phyloP scores from a whole-genome alignment of 2,797 vertebrate genomes.

The Calcarius lapponicus region DNA sequence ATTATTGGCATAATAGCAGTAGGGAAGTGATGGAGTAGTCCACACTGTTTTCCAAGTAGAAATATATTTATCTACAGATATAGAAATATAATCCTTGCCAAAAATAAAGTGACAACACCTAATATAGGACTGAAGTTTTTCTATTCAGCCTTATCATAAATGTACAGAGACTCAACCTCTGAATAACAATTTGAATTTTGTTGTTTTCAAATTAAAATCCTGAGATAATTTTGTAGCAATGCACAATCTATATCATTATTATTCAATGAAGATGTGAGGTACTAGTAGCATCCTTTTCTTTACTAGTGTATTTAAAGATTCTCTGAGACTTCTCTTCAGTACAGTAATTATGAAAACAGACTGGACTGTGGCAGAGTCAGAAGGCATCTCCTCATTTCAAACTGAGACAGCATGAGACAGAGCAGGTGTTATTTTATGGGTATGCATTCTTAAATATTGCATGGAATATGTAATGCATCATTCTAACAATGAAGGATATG shows the following conservation, averaged over 20 bases:
- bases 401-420: background rate
- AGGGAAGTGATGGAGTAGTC: background rate
- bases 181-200: background rate
- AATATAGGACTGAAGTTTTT: background rate
- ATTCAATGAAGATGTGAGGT: background rate
- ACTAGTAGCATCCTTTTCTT: background rate
- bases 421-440: background rate
- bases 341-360: background rate
- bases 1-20: background rate
- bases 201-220: background rate
- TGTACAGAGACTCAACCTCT: background rate
- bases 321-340: background rate
- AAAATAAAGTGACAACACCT: background rate
- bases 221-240: background rate
- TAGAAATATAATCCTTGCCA: background rate
- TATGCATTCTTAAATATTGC: background rate
- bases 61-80: too few species aligned
- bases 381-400: background rate
- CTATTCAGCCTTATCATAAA: background rate
- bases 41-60: background rate
- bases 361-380: background rate
- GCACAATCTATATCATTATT: background rate
- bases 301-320: background rate
- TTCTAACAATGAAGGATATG: background rate
- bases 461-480: background rate